Evolutionary conservation across 2,113 vertebrate genomes (phyloP), one percentile per base, ranked within the genome.

Genomic region (Gobius niger): DNA sequence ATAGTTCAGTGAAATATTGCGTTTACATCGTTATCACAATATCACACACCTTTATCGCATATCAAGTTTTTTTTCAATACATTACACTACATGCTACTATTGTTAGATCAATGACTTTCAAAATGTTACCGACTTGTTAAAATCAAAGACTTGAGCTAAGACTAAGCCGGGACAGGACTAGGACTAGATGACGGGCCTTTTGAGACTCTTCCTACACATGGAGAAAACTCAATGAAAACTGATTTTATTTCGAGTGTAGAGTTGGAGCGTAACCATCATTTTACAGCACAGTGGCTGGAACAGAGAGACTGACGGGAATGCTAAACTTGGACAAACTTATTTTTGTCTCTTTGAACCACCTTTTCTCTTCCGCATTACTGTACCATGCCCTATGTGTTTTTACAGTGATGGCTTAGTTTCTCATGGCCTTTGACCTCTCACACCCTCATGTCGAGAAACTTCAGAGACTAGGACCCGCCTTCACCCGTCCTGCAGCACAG

Each of bases 391-490:
- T 42, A 50, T 54, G 40, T 54, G 14, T 76, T 68, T 51, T 61
- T 63, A 51, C 73, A 34, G 54, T 44, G 9, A 69, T 59, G 13
- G 7, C 52, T 75, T 65, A 68, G 63, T 86, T 82, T 77, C 80
- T 47, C 75, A 75, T 77, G 73, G 68, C 78, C 85, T 75, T 65
- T 69, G 57, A 77, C 65, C 67, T 72, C 72, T 85, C 81, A 81
- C 80, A 73, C 78, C 81, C 72, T 77, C 44, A 14, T 87, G 83
- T 81, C 65, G 82, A 64, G 77, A 70, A 70, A 70, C 80, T 60
- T 34, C 40, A 63, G 12, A 12, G 16, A 44, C 34, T 16, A 19
- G 18, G 70, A 60, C 65, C 66, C 68, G 53, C 71, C 70, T 70
- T 80, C 52, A 63, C 41, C 62, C 70, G 62, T 11, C 14, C 3